Evolutionary conservation across 2,113 vertebrate genomes (phyloP), one percentile per base, ranked within the genome.

Genomic region (Mormyrus iriodes): DNA sequence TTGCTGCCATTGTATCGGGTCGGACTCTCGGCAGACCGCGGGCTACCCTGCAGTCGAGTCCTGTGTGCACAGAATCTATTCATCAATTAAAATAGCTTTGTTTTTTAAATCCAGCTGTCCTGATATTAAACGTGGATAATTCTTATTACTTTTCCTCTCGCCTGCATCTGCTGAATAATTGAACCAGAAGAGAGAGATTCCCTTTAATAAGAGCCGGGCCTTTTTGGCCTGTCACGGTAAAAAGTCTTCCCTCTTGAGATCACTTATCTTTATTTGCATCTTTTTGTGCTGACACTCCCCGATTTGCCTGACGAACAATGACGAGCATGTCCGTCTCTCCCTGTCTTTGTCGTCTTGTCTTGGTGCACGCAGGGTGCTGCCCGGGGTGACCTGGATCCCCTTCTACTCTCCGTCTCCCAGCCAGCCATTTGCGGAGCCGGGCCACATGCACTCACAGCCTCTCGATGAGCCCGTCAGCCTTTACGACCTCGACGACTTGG

Each of bases 401-500:
- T 90, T 92, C 90, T 92, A 90, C 39, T 91, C 92, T 10, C 48
- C 89, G 27, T 90, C 89, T 86, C 90, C 52, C 52, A 79, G 48
- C 90, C 19, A 91, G 90, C 88, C 85, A 21, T 69, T 91, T 82
- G 24, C 89, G 48, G 88, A 92, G 27, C 69, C 87, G 39, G 87
- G 89, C 44, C 90, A 90, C 0, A 52, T 88, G 55, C 91, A 89
- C 51, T 86, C 88, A 58, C 89, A 87, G 58, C 88, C 92, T 3
- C 94, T 96, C 24, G 51, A 87, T 88, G 96, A 97, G 55, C 95
- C 94, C 49, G 90, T 96, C 92, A 96, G 96, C 93, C 97, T 96
- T 93, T 99, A 99, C 24, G 97, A 99, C 96, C 96, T 99, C 94
- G 98, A 99, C 0, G 98, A 99, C 93, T 96, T 98, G 5, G 98